Percentiles rank a stretch among this genome's conserved stretches.
phyloP scores from a whole-genome alignment of 2,113 vertebrate species.

The Paramormyrops kingsleyae region DNA sequence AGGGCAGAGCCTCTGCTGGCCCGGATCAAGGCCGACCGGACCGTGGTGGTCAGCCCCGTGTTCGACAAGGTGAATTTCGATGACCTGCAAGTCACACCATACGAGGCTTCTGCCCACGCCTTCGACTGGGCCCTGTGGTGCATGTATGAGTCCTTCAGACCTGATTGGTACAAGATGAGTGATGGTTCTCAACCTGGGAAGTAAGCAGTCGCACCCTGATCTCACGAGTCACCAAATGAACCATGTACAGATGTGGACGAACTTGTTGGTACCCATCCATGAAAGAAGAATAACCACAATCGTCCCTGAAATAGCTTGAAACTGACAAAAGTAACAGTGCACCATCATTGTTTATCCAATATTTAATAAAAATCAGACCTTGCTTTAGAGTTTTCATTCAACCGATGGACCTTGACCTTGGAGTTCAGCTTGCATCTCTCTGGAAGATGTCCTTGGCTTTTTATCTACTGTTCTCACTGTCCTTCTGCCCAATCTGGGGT shows the following conservation, averaged over 20 bases:
- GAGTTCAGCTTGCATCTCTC: neutral
- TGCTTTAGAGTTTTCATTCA: neutral
- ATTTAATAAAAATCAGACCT: neutral
- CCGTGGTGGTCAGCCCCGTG: conserved; percentile 54
- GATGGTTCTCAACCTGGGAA: conserved; percentile 52
- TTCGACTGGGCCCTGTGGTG: conserved; percentile 65
- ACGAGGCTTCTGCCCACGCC: conserved; percentile 23
- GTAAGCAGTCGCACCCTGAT: conserved; percentile 37
- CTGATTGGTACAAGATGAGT: conserved; percentile 52
- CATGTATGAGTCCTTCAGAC: conserved; percentile 54
- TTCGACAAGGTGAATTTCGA: conserved; percentile 55
- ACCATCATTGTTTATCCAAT: neutral
- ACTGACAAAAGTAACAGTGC: neutral
- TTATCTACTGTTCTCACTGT: neutral
- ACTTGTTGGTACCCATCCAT: neutral
- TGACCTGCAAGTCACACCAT: conserved; percentile 39
- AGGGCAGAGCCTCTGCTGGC: conserved; percentile 63
- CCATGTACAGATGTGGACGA: neutral
- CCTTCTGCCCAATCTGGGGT: neutral
- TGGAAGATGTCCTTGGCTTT: neutral
- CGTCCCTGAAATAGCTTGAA: neutral
- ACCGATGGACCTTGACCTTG: neutral
- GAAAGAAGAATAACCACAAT: neutral
- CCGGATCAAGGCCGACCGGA: conserved; percentile 55
- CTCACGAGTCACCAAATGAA: neutral